Base-by-base conservation (phyloP, 2,797 vertebrate species). In the Cirrhinus mrigala region DNA sequence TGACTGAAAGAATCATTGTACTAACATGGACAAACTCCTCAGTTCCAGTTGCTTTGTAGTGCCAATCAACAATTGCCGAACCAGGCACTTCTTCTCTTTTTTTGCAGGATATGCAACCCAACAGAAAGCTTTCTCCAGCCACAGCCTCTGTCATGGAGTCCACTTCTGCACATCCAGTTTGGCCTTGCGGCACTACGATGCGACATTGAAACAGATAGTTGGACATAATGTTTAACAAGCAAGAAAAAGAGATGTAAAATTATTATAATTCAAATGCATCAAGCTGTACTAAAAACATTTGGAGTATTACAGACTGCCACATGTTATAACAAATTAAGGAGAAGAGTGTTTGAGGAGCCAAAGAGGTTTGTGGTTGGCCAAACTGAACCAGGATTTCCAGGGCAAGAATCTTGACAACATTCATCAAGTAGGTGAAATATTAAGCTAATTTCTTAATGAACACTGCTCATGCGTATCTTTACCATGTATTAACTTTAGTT, bases 71-170 rank as follows among this genome's bases (percentile, higher is more conserved):
- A 1, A 94, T 94, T 62, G 96, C 89, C 44, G 85, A 81, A 0
- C 95, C 96, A 0, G 24, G 56, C 3, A 97, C 96, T 90, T 98
- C 97, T 20, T 95, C 96, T 60, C 97, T 94, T 15, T 33, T 95
- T 88, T 98, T 98, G 86, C 97, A 98, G 48, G 97, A 98, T 91
- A 98, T 97, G 88, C 97, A 98, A 27, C 96, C 94, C 87, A 98
- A 92, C 87, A 94, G 91, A 92, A 98, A 97, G 56, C 92, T 88
- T 11, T 83, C 1, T 10, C 96, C 96, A 0, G 91, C 92, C 80
- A 97, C 96, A 0, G 97, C 97, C 89, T 98, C 96, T 0, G 97
- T 97, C 88, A 95, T 81, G 0, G 97, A 96, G n/a, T 97, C 97
- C 82, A 98, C 97, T 92, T 98, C 97, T 0, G 97, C 93, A 71